Evolutionary conservation across 2,888 invertebrate genomes (phyloP).

Genomic region (Drosophila meridionalis): DNA sequence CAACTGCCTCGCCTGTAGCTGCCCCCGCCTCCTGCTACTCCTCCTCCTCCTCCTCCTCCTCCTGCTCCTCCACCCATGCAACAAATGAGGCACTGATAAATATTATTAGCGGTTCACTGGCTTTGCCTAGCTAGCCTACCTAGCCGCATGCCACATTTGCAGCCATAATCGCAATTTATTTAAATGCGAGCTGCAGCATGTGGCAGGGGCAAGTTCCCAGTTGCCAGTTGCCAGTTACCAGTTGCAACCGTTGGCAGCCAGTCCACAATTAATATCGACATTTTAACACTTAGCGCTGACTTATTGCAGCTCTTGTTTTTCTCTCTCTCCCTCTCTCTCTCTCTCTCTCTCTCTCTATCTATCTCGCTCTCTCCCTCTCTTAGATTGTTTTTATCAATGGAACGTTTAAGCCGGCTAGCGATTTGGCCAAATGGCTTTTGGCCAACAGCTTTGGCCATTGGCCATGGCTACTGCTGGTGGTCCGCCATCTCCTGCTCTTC

Average conservation of each 20-base stretch:
- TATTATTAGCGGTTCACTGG: conserved; percentile 73
- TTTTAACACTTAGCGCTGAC: conserved; percentile 82
- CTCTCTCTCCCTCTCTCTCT: background rate
- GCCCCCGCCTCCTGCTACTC: conserved; percentile 4
- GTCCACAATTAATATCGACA: conserved; percentile 83
- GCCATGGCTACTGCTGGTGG: conserved; percentile 32
- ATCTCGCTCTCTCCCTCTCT: background rate
- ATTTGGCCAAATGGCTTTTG: conserved; percentile 38
- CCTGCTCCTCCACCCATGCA: conserved; percentile 38
- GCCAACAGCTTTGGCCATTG: conserved; percentile 15
- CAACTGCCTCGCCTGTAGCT: background rate
- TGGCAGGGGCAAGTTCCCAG: conserved; percentile 15
- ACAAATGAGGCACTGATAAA: conserved; percentile 80
- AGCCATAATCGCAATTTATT: conserved; percentile 78
- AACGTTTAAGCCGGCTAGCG: conserved; percentile 55
- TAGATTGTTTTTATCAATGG: conserved; percentile 74
- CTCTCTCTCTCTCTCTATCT: background rate
- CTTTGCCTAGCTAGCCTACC: conserved; percentile 27
- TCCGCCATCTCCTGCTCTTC: conserved; percentile 27
- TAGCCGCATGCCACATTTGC: conserved; percentile 69
- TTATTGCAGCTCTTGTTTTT: conserved; percentile 75
- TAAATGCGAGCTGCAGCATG: conserved; percentile 62
- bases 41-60: conserved; percentile 3
- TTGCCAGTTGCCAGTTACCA: conserved; percentile 13
- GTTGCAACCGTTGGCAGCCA: conserved; percentile 55